phyloP scores from a whole-genome alignment of 2,113 vertebrate genomes.

The Corythaeola cristata region DNA sequence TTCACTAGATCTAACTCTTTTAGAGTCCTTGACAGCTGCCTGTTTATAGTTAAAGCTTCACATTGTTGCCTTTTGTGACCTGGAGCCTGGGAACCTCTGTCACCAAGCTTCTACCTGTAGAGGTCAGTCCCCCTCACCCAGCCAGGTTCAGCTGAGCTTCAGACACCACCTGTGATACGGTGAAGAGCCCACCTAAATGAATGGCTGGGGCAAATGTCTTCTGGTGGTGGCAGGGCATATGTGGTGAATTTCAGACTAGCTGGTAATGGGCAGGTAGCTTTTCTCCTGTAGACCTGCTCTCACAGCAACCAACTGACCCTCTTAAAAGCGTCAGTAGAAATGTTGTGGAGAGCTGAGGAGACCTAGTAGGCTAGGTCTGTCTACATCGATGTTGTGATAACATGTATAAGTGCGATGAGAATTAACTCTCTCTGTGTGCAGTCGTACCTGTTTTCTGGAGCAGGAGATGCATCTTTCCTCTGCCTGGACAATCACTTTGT shows the following conservation, averaged over 20 bases:
- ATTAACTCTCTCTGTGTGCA: neutral
- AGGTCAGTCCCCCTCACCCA: neutral
- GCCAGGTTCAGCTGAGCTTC: neutral
- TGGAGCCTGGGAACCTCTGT: neutral
- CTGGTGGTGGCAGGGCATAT: fast-evolving
- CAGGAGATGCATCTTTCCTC: neutral
- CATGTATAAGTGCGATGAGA: fast-evolving
- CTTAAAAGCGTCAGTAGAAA: neutral
- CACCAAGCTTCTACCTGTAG: neutral
- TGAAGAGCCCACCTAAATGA: neutral
- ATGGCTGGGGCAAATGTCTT: neutral
- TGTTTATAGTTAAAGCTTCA: neutral
- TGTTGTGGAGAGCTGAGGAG: neutral
- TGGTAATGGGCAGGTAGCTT: neutral
- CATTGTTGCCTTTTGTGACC: neutral
- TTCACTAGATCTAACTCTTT: neutral
- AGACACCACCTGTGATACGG: neutral
- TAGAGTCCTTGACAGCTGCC: neutral
- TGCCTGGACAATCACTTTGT: neutral
- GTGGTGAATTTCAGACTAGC: neutral
- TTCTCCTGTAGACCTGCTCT: neutral
- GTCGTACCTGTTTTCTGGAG: neutral
- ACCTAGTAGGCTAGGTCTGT: neutral
- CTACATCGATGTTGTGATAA: neutral
- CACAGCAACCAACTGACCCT: neutral